Evolutionary conservation across 1,140 invertebrate genomes (phyloP).

Genomic region (Penaeus vannamei): DNA sequence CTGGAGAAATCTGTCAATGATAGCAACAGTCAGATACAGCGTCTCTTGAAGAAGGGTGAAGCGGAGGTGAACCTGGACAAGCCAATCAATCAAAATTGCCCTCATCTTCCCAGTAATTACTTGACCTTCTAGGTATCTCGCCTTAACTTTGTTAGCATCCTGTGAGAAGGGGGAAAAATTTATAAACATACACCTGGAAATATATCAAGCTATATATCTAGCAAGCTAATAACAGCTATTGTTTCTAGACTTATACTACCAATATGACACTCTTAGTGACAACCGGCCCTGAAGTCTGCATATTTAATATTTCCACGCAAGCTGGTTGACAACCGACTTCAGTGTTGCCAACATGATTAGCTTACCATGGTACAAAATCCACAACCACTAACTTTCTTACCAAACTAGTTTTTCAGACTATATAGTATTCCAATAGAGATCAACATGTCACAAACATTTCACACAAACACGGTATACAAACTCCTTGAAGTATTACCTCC

Average conservation of each 20-base stretch:
- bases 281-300: not conserved
- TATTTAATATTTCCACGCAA: too few relatives aligned
- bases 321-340: too few relatives aligned
- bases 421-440: too few relatives aligned
- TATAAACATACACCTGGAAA: too few relatives aligned
- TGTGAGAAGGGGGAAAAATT: conserved; percentile 67
- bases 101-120: conserved; percentile 87
- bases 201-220: too few relatives aligned
- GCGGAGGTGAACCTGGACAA: conserved; percentile 91
- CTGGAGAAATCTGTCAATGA: conserved; percentile 93
- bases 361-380: too few relatives aligned
- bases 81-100: conserved; percentile 91
- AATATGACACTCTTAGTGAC: not conserved
- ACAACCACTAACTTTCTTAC: too few relatives aligned
- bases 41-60: conserved; percentile 93
- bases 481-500: conserved; percentile 76
- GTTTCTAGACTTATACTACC: not conserved
- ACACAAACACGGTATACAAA: not conserved
- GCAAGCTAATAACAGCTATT: too few relatives aligned
- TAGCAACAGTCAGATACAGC: conserved; percentile 88
- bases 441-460: too few relatives aligned
- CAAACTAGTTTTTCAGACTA: too few relatives aligned
- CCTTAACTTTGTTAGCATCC: conserved; percentile 76
- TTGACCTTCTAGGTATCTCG: conserved; percentile 79
- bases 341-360: too few relatives aligned